Conservation (phyloP, 2,888 invertebrate genomes). For the Brenthis ino region DNA sequence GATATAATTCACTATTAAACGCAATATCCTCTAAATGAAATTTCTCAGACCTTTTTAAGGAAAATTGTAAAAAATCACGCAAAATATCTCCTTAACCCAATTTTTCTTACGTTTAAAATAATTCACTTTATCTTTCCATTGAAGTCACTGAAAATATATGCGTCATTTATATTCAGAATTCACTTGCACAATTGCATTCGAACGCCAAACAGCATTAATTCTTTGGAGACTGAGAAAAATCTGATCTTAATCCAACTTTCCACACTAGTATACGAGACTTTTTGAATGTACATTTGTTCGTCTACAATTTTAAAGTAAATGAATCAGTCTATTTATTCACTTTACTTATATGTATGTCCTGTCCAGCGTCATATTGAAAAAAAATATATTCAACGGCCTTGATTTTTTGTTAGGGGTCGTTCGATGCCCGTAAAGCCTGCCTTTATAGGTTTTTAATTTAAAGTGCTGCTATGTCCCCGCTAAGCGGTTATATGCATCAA, state of each 20-base stretch:
- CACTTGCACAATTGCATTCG: conserved; percentile 33
- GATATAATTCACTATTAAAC: too few species aligned
- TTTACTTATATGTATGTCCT: too few species aligned
- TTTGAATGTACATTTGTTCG: not conserved
- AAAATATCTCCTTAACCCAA: not conserved
- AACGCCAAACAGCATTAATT: conserved; percentile 29
- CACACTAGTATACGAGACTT: not conserved
- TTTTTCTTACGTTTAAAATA: conserved; percentile 26
- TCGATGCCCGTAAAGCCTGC: too few species aligned
- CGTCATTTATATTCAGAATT: conserved; percentile 31
- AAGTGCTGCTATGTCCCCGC: too few species aligned
- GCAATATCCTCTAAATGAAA: too few species aligned
- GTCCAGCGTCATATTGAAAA: too few species aligned
- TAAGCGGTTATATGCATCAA: too few species aligned
- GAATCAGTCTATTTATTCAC: too few species aligned
- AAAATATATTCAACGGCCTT: too few species aligned
- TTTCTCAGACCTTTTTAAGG: too few species aligned
- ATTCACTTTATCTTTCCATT: conserved; percentile 22
- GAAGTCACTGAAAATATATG: conserved; percentile 26
- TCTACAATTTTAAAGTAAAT: not conserved
- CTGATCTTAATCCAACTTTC: conserved; percentile 14
- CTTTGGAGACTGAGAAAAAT: conserved; percentile 8
- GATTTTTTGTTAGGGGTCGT: too few species aligned
- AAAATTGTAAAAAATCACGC: not conserved
- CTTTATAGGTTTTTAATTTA: too few species aligned